Percentiles rank a stretch among this genome's conserved stretches.
phyloP scores from a whole-genome alignment of 2,797 vertebrate genomes.

The Coregonus ussuriensis region DNA sequence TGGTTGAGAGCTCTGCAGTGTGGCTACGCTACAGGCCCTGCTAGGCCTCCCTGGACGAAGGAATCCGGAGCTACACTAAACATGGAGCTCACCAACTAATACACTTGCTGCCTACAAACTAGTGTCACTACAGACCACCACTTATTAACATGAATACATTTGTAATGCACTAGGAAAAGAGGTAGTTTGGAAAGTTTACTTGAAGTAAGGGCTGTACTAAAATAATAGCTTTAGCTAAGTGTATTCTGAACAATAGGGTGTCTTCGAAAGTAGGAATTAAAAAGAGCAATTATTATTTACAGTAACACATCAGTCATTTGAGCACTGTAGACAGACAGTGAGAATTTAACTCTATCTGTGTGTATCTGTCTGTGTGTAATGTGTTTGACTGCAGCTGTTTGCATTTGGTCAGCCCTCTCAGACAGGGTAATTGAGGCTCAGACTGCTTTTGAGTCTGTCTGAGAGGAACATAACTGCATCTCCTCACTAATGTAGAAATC shows the following conservation, averaged over 20 bases:
- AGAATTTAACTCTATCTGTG: not conserved
- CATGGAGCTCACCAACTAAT: not conserved
- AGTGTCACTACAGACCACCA: not conserved
- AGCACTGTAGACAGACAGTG: constrained; percentile 46
- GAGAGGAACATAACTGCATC: constrained; percentile 73
- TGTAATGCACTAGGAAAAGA: constrained; percentile 17
- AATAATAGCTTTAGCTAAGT: not conserved
- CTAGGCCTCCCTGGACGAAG: constrained; percentile 31
- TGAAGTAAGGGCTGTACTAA: not conserved
- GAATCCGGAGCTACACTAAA: constrained; percentile 4
- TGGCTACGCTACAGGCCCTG: constrained; percentile 12
- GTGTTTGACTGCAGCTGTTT: constrained; percentile 70
- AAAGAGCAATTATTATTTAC: not conserved
- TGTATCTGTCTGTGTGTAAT: constrained; percentile 53
- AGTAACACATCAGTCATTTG: not conserved
- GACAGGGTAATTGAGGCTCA: constrained; percentile 71
- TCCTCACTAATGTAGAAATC: constrained; percentile 72
- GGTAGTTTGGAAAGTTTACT: constrained; percentile 23
- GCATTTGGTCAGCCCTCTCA: constrained; percentile 75
- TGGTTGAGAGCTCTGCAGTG: constrained; percentile 42
- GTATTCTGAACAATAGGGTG: not conserved
- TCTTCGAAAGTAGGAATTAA: not conserved
- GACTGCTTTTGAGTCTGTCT: constrained; percentile 68
- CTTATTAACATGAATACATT: constrained; percentile 21
- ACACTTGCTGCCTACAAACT: not conserved